A percentile compares a stretch with the other conserved stretches of the same genome.
phyloP scores from a whole-genome alignment of 2,888 invertebrate species.

The Drosophila koepferae region DNA sequence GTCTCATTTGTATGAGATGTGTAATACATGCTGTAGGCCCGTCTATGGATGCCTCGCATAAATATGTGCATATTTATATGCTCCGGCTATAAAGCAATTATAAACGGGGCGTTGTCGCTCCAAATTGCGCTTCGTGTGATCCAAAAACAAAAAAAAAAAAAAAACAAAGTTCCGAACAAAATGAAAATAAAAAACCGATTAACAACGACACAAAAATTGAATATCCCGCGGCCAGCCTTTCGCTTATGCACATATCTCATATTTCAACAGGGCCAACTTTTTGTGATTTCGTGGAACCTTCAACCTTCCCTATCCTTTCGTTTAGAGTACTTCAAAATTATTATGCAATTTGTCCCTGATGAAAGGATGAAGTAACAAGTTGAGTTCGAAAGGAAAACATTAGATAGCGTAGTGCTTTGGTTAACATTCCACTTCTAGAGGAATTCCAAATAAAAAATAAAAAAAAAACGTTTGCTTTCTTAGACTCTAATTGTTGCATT shows the following conservation, averaged over 20 bases:
- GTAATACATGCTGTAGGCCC: constrained; percentile 39
- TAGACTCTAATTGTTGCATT: neutral
- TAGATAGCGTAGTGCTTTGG: too few species aligned
- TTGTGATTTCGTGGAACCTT: constrained; percentile 53
- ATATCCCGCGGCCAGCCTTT: constrained; percentile 36
- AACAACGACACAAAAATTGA: constrained; percentile 52
- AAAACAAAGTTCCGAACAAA: neutral
- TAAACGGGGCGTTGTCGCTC: constrained; percentile 74
- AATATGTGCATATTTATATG: constrained; percentile 49
- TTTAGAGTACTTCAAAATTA: constrained; percentile 1
- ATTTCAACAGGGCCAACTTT: constrained; percentile 63
- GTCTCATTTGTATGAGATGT: constrained; percentile 47
- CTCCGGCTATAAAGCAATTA: constrained; percentile 75
- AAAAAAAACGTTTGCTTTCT: neutral
- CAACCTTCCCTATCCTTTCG: neutral
- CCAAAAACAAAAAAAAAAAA: constrained; percentile 21
- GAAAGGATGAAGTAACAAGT: neutral
- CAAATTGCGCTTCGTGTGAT: constrained; percentile 44
- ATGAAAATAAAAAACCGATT: constrained; percentile 34
- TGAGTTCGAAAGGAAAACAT: neutral
- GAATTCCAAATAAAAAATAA: too few species aligned
- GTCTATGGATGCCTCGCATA: constrained; percentile 20
- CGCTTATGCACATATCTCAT: constrained; percentile 42
- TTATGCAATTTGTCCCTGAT: neutral
- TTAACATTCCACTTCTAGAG: too few species aligned